A percentile compares a stretch with the other conserved stretches of the same genome.
Conservation (phyloP, 2,113 vertebrate genomes). For the Grammatotria lemairii region DNA sequence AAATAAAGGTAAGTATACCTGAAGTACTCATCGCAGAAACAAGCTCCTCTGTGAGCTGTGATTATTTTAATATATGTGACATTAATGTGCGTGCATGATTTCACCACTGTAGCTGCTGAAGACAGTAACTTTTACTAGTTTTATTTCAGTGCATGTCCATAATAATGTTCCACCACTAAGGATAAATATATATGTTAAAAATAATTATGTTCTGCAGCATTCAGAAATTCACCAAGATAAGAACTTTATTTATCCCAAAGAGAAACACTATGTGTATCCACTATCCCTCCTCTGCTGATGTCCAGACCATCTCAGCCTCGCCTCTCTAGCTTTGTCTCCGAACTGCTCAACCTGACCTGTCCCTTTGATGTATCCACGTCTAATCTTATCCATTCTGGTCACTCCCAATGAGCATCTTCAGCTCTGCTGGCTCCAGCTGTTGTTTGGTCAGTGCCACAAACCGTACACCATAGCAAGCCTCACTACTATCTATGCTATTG, state of each 20-base stretch:
- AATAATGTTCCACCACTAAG: not conserved
- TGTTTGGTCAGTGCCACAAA: not conserved
- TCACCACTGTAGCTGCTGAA: not conserved
- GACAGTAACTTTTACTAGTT: not conserved
- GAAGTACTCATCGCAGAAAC: not conserved
- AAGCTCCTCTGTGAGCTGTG: fast-evolving
- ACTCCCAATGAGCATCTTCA: not conserved
- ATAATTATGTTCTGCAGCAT: not conserved
- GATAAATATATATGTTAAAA: not conserved
- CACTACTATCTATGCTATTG: not conserved
- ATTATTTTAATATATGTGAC: not conserved
- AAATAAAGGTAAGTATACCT: not conserved
- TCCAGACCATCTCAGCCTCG: not conserved
- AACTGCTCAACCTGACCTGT: not conserved
- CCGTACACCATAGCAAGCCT: not conserved
- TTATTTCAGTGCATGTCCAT: not conserved
- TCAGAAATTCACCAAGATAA: not conserved
- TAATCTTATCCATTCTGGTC: not conserved
- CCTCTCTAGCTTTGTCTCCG: fast-evolving
- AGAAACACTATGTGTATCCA: not conserved
- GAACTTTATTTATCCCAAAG: not conserved
- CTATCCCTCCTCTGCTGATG: not conserved
- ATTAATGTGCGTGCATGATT: not conserved
- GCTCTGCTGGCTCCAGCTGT: not conserved
- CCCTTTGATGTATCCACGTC: not conserved